phyloP scores from a whole-genome alignment of 2,797 vertebrate species.

The Myotis planiceps region DNA sequence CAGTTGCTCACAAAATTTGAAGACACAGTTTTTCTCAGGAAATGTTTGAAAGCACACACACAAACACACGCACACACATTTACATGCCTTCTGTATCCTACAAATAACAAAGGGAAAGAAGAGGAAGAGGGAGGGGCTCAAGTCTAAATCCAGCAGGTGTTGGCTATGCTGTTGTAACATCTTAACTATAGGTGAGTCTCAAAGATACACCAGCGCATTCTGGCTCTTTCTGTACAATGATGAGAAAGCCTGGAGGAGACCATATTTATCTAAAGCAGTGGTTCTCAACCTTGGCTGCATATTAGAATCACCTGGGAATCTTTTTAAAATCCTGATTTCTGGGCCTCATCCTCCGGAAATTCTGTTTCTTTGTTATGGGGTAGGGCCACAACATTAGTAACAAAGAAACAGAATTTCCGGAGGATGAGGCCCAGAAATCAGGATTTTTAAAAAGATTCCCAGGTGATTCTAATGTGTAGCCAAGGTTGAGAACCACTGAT shows the following conservation, averaged over 20 bases:
- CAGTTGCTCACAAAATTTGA: not conserved
- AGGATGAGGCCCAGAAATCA: too few species aligned
- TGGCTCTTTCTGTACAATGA: not conserved
- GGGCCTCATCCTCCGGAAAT: too few species aligned
- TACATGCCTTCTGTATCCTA: not conserved
- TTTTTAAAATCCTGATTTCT: too few species aligned
- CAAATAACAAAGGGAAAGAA: not conserved
- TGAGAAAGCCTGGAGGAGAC: not conserved
- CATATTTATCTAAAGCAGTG: not conserved
- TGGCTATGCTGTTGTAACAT: not conserved
- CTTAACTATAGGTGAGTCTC: not conserved
- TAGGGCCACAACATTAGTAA: too few species aligned
- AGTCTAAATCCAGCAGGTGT: not conserved
- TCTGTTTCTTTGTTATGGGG: too few species aligned
- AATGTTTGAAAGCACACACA: not conserved
- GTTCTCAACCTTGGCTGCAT: too few species aligned
- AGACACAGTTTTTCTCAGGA: slow-evolving; percentile 19
- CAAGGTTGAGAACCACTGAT: not conserved
- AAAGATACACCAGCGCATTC: not conserved
- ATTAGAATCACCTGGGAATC: too few species aligned
- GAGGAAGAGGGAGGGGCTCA: not conserved
- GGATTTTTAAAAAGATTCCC: too few species aligned
- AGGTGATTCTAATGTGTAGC: too few species aligned
- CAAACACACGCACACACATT: not conserved
- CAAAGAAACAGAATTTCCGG: too few species aligned